Evolutionary conservation across 2,888 invertebrate species (phyloP), one percentile per base, ranked within the genome.

Genomic region (Troilus luridus): DNA sequence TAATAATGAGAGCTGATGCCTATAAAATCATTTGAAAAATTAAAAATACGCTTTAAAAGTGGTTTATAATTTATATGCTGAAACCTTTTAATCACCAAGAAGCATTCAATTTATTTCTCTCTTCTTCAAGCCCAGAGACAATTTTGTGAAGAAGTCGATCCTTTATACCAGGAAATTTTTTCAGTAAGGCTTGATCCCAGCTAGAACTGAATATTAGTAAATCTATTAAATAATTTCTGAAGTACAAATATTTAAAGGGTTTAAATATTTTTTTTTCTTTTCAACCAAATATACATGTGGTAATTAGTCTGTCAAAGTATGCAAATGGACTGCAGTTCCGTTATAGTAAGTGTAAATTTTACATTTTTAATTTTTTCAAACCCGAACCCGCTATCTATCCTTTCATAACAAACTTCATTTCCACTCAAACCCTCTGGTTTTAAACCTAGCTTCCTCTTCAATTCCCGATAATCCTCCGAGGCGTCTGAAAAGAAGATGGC

Each of bases 151-250:
- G 56, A 21, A 85, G 85, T 56, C 85, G 19, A 6, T 85, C 56
- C n/a, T 85, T 56, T 85, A 85, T 85, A 56, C 56, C 85, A 85
- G 85, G 85, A 85, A 85, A 85, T 9, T 85, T 85, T 85, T n/a
- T 85, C 21, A 85, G 19, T 56, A 85, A 56, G 11, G 85, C 56
- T 85, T 85, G 21, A 56, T 85, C 56, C 85, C 85, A 85, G 56
- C 56, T 56, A 56, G 56, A 85, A 85, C 85, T 85, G 19, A 85
- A 72, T 54, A 54, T 54, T n/a, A 85, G 17, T 85, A 54, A 81
- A 85, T 85, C 21, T 27, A 72, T 72, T 67, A 24, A 11, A n/a
- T 64, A n/a, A 64, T 64, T 64, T 27, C 2, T 27, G 11, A 27
- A 5, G 0, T 41, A 17, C 41, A 12, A 27, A 72, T 72, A 72